phyloP scores from a whole-genome alignment of 1,140 invertebrate species.

The Monochamus saltuarius region DNA sequence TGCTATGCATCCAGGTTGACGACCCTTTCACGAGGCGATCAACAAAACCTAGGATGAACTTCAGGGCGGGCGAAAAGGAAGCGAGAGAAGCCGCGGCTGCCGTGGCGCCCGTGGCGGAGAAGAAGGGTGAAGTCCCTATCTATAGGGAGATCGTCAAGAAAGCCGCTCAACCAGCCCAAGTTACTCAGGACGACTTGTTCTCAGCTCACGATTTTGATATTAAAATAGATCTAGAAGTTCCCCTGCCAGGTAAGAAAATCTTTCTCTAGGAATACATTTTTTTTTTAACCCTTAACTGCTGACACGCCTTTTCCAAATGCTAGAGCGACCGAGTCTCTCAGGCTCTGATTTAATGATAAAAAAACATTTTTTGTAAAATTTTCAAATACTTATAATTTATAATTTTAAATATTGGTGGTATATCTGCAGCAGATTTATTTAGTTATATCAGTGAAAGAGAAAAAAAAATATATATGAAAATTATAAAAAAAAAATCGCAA shows the following conservation, averaged over 20 bases:
- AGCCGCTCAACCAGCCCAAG: conserved; percentile 47
- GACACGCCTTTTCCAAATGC: too few species aligned
- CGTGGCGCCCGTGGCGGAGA: conserved; percentile 30
- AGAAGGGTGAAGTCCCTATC: conserved; percentile 42
- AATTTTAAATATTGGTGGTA: neutral
- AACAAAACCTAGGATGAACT: conserved; percentile 86
- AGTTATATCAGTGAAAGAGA: neutral
- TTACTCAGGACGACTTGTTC: conserved; percentile 80
- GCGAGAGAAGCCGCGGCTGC: conserved; percentile 38
- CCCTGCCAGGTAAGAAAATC: conserved; percentile 68
- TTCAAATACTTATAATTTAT: neutral
- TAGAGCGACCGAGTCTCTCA: too few species aligned
- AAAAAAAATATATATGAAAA: too few species aligned
- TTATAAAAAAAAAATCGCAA: too few species aligned
- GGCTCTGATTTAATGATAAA: too few species aligned
- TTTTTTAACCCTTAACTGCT: neutral
- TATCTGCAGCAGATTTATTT: neutral
- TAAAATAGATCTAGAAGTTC: conserved; percentile 87
- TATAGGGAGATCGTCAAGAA: conserved; percentile 36
- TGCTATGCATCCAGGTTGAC: conserved; percentile 59
- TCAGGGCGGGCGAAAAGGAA: conserved; percentile 59
- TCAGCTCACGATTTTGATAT: conserved; percentile 96
- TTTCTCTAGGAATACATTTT: conserved; percentile 10
- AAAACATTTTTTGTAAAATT: neutral
- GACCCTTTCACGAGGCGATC: conserved; percentile 93